A percentile compares a stretch with the other conserved stretches of the same genome.
Evolutionary conservation across 2,888 invertebrate species (phyloP).

Genomic region (Patella depressa): DNA sequence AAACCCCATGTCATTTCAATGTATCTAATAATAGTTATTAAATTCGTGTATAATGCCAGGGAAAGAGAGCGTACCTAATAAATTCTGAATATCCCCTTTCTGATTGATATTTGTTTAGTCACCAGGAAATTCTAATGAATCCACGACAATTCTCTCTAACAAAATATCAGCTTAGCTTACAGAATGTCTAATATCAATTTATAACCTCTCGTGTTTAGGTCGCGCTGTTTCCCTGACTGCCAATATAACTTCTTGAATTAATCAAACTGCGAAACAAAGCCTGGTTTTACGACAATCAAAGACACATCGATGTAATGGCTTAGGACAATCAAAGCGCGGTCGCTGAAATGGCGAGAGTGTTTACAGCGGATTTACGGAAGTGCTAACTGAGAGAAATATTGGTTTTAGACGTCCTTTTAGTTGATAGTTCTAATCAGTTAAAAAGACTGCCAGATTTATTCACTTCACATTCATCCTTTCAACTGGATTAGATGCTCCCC

Average conservation of each 20-base stretch:
- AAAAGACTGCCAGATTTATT: background rate
- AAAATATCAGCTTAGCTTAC: no score
- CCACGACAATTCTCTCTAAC: no score
- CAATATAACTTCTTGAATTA: background rate
- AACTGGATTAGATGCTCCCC: constrained; percentile 4
- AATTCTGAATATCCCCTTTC: no score
- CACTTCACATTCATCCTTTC: background rate
- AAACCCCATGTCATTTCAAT: no score
- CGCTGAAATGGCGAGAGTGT: constrained; percentile 1
- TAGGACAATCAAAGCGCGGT: constrained; percentile 1
- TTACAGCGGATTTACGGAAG: background rate
- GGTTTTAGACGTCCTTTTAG: background rate
- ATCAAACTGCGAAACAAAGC: constrained; percentile 2
- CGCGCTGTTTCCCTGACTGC: background rate
- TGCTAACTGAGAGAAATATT: background rate
- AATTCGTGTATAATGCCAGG: no score
- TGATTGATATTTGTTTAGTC: no score
- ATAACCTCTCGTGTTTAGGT: background rate
- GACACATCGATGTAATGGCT: background rate
- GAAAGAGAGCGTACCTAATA: no score
- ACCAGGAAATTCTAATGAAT: no score
- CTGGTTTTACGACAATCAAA: background rate
- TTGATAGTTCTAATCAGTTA: background rate
- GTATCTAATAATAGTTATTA: no score
- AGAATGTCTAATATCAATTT: no score